phyloP scores from a whole-genome alignment of 1,140 invertebrate genomes.

The Manduca sexta region DNA sequence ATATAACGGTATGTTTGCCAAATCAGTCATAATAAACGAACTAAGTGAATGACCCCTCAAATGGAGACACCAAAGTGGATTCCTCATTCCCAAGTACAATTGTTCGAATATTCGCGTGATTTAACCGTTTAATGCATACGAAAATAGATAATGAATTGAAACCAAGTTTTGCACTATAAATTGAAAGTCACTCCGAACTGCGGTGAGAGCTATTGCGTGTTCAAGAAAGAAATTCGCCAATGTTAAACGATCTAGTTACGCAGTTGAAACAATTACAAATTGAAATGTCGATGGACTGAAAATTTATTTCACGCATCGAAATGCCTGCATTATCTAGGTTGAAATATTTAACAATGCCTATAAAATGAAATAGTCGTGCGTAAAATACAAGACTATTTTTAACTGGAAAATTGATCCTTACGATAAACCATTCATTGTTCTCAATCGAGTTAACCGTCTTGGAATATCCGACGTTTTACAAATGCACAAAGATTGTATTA shows the following conservation, averaged over 20 bases:
- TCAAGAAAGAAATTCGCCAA: background rate
- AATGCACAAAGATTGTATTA: background rate
- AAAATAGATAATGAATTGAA: background rate
- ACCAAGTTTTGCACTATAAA: slow-evolving; percentile 4
- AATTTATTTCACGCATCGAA: too few species aligned
- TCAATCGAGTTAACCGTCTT: too few species aligned
- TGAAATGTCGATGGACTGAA: too few species aligned
- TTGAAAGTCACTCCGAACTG: slow-evolving; percentile 3
- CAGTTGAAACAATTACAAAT: too few species aligned
- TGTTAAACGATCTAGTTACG: too few species aligned
- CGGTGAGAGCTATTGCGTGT: slow-evolving; percentile 4
- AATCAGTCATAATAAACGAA: slow-evolving; percentile 41
- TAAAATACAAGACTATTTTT: too few species aligned
- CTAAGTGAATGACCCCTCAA: slow-evolving; percentile 52
- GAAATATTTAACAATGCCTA: too few species aligned
- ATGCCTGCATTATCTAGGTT: too few species aligned
- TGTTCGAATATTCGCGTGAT: slow-evolving; percentile 1
- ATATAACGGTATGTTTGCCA: slow-evolving; percentile 51
- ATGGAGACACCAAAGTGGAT: slow-evolving; percentile 20
- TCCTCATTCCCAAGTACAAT: slow-evolving; percentile 14
- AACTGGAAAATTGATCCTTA: too few species aligned
- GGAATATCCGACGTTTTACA: background rate
- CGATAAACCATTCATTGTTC: background rate
- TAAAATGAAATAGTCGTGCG: too few species aligned
- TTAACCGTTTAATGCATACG: background rate